Evolutionary conservation across 2,113 vertebrate genomes (phyloP).

Genomic region (Sialia sialis): DNA sequence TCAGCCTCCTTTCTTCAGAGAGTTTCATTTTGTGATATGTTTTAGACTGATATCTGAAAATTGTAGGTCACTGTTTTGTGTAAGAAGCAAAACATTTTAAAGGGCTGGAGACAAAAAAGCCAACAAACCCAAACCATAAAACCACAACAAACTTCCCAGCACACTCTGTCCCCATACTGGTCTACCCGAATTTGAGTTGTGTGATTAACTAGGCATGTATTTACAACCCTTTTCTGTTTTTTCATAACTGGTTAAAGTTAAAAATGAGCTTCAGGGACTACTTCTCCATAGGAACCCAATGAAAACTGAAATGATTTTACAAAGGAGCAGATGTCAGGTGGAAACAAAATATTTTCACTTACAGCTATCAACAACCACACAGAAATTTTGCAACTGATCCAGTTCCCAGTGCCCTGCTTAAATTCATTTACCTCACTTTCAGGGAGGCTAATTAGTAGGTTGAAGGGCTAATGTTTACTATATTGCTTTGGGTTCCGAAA

Average conservation of each 20-base stretch:
- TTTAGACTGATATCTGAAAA: neutral
- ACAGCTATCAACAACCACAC: neutral
- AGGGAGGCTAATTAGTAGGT: neutral
- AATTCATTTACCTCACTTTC: neutral
- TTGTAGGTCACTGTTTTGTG: neutral
- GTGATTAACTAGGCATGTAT: neutral
- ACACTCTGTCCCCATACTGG: neutral
- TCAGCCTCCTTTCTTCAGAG: neutral
- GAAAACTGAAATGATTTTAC: neutral
- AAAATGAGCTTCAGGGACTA: neutral
- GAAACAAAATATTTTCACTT: neutral
- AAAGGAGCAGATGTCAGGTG: neutral
- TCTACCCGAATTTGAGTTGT: neutral
- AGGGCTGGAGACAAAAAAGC: neutral
- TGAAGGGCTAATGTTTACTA: fast-evolving
- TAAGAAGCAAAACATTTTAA: neutral
- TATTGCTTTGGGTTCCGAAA: neutral
- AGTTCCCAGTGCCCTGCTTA: neutral
- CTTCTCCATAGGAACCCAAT: neutral
- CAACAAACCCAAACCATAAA: neutral
- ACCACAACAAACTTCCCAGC: neutral
- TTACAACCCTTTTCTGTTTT: neutral
- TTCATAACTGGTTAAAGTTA: neutral
- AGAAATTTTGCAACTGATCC: neutral
- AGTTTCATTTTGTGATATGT: neutral